Percentiles rank a stretch among this genome's conserved stretches.
Conservation (phyloP, 2,888 invertebrate genomes). For the Embidobia sp. region DNA sequence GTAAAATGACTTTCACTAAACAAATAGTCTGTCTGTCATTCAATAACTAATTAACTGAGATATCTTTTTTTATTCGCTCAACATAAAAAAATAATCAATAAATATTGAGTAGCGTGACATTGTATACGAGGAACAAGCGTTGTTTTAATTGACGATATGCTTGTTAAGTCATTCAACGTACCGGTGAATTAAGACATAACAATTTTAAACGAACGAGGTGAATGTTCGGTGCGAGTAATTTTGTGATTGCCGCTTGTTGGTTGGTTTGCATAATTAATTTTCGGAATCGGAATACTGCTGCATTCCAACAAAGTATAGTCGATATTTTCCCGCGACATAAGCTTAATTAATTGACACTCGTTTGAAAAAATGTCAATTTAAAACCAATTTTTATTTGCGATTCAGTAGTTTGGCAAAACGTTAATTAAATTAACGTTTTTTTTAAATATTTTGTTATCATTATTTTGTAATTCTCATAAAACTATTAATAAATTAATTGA, state of each 20-base stretch:
- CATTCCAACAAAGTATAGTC: no score
- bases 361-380: no score
- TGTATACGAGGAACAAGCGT: constrained; percentile 30
- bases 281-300: no score
- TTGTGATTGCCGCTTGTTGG: constrained; percentile 9
- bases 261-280: constrained; percentile 38
- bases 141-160: constrained; percentile 40
- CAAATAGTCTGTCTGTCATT: constrained; percentile 31
- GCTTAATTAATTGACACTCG: no score
- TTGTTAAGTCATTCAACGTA: constrained; percentile 45
- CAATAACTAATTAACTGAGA: constrained; percentile 41
- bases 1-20: constrained; percentile 36
- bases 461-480: constrained; percentile 13
- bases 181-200: constrained; percentile 34
- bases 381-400: no score
- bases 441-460: no score
- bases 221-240: constrained; percentile 34
- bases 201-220: constrained; percentile 32
- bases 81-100: constrained; percentile 42
- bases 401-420: no score
- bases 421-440: no score
- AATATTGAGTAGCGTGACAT: constrained; percentile 38
- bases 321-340: no score
- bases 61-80: constrained; percentile 4
- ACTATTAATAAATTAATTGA: constrained; percentile 45